Conservation (phyloP, 2,113 vertebrate species). For the Embiotoca jacksoni region DNA sequence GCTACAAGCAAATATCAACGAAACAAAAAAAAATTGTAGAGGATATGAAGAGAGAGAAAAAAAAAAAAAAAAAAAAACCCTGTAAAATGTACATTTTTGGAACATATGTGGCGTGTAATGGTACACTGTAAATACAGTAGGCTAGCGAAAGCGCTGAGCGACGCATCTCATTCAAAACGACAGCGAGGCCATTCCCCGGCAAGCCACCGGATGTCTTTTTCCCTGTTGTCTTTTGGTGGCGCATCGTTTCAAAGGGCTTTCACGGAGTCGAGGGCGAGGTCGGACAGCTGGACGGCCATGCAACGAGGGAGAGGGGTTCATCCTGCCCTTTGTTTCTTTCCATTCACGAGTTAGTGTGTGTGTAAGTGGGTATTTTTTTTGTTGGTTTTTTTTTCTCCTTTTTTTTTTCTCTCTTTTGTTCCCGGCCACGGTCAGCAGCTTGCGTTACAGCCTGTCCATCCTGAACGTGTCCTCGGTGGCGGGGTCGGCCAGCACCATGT, state of each 20-base stretch:
- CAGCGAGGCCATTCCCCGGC: constrained; percentile 72
- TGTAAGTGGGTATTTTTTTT: constrained; percentile 8
- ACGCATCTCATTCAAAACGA: constrained; percentile 85
- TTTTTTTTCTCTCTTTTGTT: constrained; percentile 17
- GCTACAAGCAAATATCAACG: constrained; percentile 64
- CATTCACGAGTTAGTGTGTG: constrained; percentile 57
- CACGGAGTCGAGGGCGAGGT: constrained; percentile 68
- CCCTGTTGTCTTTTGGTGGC: constrained; percentile 70
- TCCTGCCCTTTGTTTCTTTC: constrained; percentile 71
- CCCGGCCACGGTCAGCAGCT: constrained; percentile 21
- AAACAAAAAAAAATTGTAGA: constrained; percentile 60
- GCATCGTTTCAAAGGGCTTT: constrained; percentile 74
- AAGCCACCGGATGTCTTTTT: constrained; percentile 73
- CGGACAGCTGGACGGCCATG: constrained; percentile 82
- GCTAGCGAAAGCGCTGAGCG: constrained; percentile 89
- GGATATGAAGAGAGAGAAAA: constrained; percentile 64
- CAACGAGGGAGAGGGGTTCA: constrained; percentile 80
- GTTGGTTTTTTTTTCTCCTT: constrained; percentile 23
- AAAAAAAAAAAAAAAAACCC: constrained; percentile 33
- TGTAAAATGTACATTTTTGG: constrained; percentile 73
- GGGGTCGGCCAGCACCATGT: constrained; percentile 96
- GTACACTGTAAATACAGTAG: constrained; percentile 83
- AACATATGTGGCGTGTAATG: constrained; percentile 81
- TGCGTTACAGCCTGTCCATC: constrained; percentile 95
- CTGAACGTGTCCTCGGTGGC: constrained; percentile 99